phyloP scores from a whole-genome alignment of 2,113 vertebrate genomes.

The Hippocampus abdominalis region DNA sequence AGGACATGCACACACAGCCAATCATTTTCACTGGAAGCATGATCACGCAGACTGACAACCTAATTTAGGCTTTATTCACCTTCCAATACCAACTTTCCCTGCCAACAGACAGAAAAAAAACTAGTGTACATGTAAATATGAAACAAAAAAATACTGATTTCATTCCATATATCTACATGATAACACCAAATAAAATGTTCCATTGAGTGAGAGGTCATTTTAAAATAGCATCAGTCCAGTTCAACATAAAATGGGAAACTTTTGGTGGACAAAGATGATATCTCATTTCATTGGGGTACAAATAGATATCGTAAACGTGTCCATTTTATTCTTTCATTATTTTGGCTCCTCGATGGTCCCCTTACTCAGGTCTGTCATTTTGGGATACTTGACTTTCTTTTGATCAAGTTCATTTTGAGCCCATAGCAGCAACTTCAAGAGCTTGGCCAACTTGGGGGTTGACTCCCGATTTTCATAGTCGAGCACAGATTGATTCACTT shows the following conservation, averaged over 20 bases:
- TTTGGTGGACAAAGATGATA: constrained; percentile 61
- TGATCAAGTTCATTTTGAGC: constrained; percentile 99
- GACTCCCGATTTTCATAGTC: constrained; percentile 94
- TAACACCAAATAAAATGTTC: constrained; percentile 49
- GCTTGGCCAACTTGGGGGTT: constrained; percentile 94
- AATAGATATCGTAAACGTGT: constrained; percentile 70
- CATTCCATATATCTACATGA: constrained; percentile 54
- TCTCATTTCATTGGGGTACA: constrained; percentile 69
- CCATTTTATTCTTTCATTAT: constrained; percentile 74
- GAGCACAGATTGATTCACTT: constrained; percentile 95
- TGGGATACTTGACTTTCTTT: constrained; percentile 99
- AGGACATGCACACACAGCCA: constrained; percentile 40
- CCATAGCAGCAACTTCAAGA: constrained; percentile 96
- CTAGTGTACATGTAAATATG: constrained; percentile 46
- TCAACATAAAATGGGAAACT: constrained; percentile 64
- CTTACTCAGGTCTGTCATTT: constrained; percentile 99
- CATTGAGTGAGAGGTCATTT: constrained; percentile 49
- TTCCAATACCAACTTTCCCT: constrained; percentile 57
- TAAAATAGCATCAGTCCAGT: constrained; percentile 59
- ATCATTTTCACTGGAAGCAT: constrained; percentile 3
- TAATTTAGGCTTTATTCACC: constrained; percentile 73
- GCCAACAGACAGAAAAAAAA: constrained; percentile 71
- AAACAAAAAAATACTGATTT: constrained; percentile 24
- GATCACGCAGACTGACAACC: constrained; percentile 57
- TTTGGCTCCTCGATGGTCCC: constrained; percentile 96